Base-by-base conservation (phyloP, 1,140 invertebrate genomes). In the Brachionus asplanchnoidis region DNA sequence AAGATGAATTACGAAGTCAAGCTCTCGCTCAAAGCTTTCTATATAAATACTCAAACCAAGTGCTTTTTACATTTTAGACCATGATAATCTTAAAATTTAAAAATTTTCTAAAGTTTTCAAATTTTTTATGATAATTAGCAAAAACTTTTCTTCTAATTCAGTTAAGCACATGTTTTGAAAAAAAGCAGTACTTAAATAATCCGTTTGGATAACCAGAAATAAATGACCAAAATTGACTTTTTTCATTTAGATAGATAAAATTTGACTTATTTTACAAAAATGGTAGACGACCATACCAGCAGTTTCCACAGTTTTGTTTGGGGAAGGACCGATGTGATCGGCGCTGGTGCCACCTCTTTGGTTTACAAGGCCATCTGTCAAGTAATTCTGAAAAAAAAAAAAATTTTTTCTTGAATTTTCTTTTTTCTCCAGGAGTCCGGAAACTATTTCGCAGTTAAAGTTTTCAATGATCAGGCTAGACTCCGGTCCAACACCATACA, bases 321-420 rank as follows among this genome's bases (percentile, higher is more conserved):
- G 96, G 97, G 95, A 88, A 96, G 95, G 1, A 95, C 94, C 3
- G 95, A 94, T 90, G 94, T 97, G 11, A 91, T 97, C n/a, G 96
- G 96, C 0, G 96, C 96, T 90, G 96, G 96, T 46, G 96, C 96
- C 2, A 98, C 96, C 5, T 96, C 95, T 12, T 94, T 95, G n/a
- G 96, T 98, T 1, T 97, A 95, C 89, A 94, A 95, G 86, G 96
- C 95, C 7, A 94, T 97, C 0, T 95, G 97, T 88, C 97, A 97
- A 91, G 89, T 90, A 86, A 86, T 85, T n/a, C 28, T 28, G 28
- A 28, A 28, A 28, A 42, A 26, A 42, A 28, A 28, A 28, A 42
- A 26, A 42, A 32, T 23, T 32, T 42, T 40, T 40, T 28, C 1
- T 28, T 40, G 9, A 50, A 28, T 28, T 28, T 28, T 3, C 28